A percentile compares a stretch with the other conserved stretches of the same genome.
Conservation (phyloP, 2,888 invertebrate species). For the Eumacrocentrus americanus region DNA sequence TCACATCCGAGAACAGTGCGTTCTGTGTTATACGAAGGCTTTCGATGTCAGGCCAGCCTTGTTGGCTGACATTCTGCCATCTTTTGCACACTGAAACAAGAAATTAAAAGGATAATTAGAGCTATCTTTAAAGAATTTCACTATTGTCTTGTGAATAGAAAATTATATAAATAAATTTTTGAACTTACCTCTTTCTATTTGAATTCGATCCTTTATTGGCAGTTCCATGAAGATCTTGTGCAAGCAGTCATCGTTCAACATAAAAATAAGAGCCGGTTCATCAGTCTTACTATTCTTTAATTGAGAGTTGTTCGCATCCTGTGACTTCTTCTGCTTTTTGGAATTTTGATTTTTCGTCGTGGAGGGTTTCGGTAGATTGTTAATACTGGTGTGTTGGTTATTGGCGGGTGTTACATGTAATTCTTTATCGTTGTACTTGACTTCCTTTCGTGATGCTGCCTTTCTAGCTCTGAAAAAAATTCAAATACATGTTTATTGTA, state of each 20-base stretch:
- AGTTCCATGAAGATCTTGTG: constrained; percentile 12
- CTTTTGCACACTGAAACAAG: constrained; percentile 19
- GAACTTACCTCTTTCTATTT: constrained; percentile 15
- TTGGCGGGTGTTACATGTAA: not conserved
- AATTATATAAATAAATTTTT: not conserved
- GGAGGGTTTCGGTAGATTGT: not conserved
- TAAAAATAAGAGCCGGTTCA: constrained; percentile 1
- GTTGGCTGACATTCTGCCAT: constrained; percentile 4
- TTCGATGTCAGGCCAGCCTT: constrained; percentile 10
- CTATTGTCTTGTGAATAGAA: not conserved
- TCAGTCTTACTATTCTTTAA: too few species aligned
- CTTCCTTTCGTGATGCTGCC: not conserved
- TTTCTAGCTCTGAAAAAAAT: constrained; percentile 2
- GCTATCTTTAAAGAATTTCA: not conserved
- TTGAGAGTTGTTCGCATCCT: not conserved
- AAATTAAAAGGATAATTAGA: not conserved
- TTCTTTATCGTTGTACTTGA: not conserved
- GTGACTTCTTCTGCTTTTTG: not conserved
- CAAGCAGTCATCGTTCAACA: constrained; percentile 20
- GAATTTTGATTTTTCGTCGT: not conserved
- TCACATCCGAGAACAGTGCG: too few species aligned
- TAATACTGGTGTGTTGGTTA: not conserved
- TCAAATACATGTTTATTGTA: too few species aligned
- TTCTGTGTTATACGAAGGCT: not conserved
- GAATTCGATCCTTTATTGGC: constrained; percentile 1